Base-by-base conservation (phyloP, 2,797 vertebrate species). In the Myotis findleyi region DNA sequence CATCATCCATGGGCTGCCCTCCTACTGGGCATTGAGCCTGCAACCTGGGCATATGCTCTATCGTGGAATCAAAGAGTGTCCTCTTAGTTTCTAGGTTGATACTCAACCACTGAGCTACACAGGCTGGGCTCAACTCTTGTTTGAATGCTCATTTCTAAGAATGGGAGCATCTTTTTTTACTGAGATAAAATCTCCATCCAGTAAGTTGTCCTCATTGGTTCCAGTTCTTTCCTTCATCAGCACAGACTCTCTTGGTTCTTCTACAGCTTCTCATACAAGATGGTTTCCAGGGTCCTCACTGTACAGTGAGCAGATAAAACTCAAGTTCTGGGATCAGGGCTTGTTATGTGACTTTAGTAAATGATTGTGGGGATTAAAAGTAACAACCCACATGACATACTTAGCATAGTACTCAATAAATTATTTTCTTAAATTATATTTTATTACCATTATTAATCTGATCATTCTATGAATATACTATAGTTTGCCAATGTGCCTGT, bases 401-500 rank as follows among this genome's bases (percentile, higher is more conserved):
- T 83, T 69, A 69, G 49, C 80, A 36, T 20, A 83, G 25, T 41
- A 59, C 18, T 53, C 20, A n/a, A 33, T 62, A 84, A n/a, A 55
- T 25, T 33, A 18, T 64, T 95, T 94, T 90, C 25, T 2, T 33
- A 85, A 79, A 76, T 59, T 89, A 73, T 76, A 75, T 90, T 73
- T 89, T 83, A 88, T 75, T 73, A 21, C 33, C 68, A 64, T 51
- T 64, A 72, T 83, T 10, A 79, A 91, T 92, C 41, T 76, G 30
- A 27, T 66, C 72, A 87, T n/a, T 18, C 59, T 96, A 49, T 84
- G 55, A 95, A 95, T 55, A 81, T 33, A 80, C 33, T 68, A 4
- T 66, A 71, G 38, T 92, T 90, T 68, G 36, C 47, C 89, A 95
- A 36, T 6, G 9, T 66, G 38, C 87, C 71, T 95, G 18, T 97